These are phyloP conservation scores for Asteroscopus sphinx DNA, from an alignment of 2,888 invertebrate species.

Conservation along the genomic window DNA sequence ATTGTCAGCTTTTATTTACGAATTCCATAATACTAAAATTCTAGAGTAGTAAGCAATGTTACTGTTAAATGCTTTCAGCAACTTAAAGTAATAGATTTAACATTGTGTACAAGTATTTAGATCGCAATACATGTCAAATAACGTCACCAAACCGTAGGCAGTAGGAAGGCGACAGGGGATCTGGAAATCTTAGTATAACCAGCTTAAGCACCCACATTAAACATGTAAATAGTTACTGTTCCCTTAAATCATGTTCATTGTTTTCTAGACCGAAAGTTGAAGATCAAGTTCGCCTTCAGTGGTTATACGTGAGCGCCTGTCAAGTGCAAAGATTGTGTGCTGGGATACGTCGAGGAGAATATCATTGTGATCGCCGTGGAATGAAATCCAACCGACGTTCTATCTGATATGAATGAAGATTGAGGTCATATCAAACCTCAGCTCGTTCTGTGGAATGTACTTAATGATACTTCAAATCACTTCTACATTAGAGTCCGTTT, in stretches of 20 bases:
- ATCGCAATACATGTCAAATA: neutral
- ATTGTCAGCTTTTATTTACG: too few species aligned
- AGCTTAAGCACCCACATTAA: neutral
- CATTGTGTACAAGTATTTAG: neutral
- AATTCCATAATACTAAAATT: too few species aligned
- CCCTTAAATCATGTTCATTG: constrained; percentile 3
- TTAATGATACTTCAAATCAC: neutral
- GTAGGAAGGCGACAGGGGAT: neutral
- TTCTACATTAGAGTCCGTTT: too few species aligned
- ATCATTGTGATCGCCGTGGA: constrained; percentile 34
- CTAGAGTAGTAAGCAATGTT: too few species aligned
- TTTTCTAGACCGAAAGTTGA: constrained; percentile 8
- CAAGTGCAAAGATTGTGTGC: constrained; percentile 32
- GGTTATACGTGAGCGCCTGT: constrained; percentile 41
- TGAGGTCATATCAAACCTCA: neutral
- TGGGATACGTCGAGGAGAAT: constrained; percentile 22
- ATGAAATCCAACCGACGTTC: constrained; percentile 24
- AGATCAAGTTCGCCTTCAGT: constrained; percentile 33
- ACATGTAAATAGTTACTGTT: neutral
- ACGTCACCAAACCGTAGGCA: neutral
- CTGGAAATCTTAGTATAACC: neutral
- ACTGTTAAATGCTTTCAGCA: neutral
- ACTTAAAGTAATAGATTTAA: neutral
- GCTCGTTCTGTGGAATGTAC: constrained; percentile 3
- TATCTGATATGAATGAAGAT: constrained; percentile 36